Conservation (phyloP, 1,140 invertebrate species). For the Cotesia glomerata region DNA sequence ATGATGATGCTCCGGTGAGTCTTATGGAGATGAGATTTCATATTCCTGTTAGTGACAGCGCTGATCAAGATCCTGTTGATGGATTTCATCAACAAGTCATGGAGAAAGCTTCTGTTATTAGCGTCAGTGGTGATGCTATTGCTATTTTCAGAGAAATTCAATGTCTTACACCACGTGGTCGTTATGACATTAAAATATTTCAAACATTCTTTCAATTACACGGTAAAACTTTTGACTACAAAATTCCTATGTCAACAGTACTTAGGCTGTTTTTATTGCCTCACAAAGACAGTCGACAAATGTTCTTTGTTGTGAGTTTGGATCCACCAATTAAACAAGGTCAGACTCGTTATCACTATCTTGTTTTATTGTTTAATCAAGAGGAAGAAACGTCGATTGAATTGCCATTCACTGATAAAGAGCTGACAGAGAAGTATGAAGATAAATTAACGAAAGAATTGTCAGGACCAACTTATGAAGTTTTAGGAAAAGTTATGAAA, state of each 20-base stretch:
- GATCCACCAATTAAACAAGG: slow-evolving; percentile 99
- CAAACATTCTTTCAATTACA: slow-evolving; percentile 97
- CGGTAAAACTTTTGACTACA: slow-evolving; percentile 99
- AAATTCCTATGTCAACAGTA: slow-evolving; percentile 97
- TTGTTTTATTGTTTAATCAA: slow-evolving; percentile 93
- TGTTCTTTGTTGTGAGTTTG: slow-evolving; percentile 97
- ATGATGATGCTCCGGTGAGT: slow-evolving; percentile 96
- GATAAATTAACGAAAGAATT: slow-evolving; percentile 91
- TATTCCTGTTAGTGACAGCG: slow-evolving; percentile 86
- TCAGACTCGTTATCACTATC: slow-evolving; percentile 94
- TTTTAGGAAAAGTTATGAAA: slow-evolving; percentile 96
- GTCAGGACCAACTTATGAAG: slow-evolving; percentile 92
- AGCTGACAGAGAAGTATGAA: slow-evolving; percentile 93
- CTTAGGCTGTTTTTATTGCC: slow-evolving; percentile 93
- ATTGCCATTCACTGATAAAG: slow-evolving; percentile 88
- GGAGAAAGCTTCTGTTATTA: slow-evolving; percentile 96
- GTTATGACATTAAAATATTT: slow-evolving; percentile 99
- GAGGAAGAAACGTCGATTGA: slow-evolving; percentile 96
- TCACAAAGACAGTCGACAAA: slow-evolving; percentile 97
- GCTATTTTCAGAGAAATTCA: slow-evolving; percentile 96
- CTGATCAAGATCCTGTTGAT: slow-evolving; percentile 89
- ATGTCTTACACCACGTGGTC: slow-evolving; percentile 98
- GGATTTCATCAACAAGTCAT: slow-evolving; percentile 96
- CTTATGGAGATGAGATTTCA: slow-evolving; percentile 98
- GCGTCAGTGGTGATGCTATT: slow-evolving; percentile 96